A percentile compares a stretch with the other conserved stretches of the same genome.
Conservation (phyloP, 2,888 invertebrate species). For the Troides helena region DNA sequence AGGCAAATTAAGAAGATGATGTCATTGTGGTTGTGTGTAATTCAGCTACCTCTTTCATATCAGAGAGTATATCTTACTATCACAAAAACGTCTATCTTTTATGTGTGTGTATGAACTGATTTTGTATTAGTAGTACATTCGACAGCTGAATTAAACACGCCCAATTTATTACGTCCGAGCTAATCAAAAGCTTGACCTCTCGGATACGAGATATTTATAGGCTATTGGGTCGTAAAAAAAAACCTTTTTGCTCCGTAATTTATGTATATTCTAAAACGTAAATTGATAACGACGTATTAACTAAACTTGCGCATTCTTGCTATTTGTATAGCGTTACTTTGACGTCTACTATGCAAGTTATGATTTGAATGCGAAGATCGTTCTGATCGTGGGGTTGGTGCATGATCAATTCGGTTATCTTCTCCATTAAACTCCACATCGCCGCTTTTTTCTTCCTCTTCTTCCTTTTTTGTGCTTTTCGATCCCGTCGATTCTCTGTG, state of each 20-base stretch:
- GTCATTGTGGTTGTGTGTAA: no score
- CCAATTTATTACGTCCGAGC: slow-evolving; percentile 60
- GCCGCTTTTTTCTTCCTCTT: slow-evolving; percentile 43
- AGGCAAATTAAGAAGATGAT: no score
- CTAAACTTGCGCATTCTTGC: slow-evolving; percentile 66
- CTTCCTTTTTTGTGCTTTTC: slow-evolving; percentile 48
- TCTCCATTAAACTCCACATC: slow-evolving; percentile 48
- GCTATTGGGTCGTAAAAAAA: not conserved
- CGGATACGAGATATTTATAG: slow-evolving; percentile 10
- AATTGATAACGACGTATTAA: slow-evolving; percentile 25
- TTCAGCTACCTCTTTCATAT: not conserved
- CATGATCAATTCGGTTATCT: slow-evolving; percentile 44
- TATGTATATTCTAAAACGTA: not conserved
- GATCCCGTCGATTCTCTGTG: slow-evolving; percentile 68
- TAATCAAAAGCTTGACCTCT: slow-evolving; percentile 57
- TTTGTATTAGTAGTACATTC: slow-evolving; percentile 35
- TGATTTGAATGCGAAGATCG: slow-evolving; percentile 64
- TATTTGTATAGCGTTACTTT: slow-evolving; percentile 69
- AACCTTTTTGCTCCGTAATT: not conserved
- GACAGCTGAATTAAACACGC: slow-evolving; percentile 49
- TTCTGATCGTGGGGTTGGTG: slow-evolving; percentile 60
- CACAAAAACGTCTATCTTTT: slow-evolving; percentile 44
- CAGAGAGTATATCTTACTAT: not conserved
- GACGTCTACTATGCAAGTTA: slow-evolving; percentile 63
- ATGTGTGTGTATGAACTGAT: slow-evolving; percentile 37